A percentile compares a stretch with the other conserved stretches of the same genome.
Conservation (phyloP, 2,113 vertebrate genomes). For the Crotalus helleri region DNA sequence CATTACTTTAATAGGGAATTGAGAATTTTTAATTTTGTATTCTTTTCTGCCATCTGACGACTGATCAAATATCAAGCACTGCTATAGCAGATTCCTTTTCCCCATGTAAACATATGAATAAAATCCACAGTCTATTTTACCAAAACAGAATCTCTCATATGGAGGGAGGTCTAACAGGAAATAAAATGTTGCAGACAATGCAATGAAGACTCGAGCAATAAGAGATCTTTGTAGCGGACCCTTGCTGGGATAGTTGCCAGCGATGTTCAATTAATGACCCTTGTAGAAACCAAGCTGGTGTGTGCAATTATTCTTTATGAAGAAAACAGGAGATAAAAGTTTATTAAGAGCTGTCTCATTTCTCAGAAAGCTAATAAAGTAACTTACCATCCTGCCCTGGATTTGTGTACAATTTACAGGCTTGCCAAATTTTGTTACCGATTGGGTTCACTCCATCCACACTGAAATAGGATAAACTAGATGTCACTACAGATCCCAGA, state of each 20-base stretch:
- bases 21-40: not conserved
- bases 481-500: not conserved
- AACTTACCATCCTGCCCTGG: no score
- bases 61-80: not conserved
- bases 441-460: not conserved
- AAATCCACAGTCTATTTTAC: not conserved
- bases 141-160: not conserved
- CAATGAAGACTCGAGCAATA: constrained; percentile 5
- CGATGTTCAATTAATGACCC: not conserved
- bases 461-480: not conserved
- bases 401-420: not conserved
- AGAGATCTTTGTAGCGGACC: not conserved
- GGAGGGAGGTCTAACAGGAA: rapidly evolving
- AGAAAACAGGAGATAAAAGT: not conserved
- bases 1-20: not conserved
- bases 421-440: not conserved
- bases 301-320: not conserved
- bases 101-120: not conserved
- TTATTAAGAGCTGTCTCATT: not conserved
- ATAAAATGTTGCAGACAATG: constrained; percentile 6
- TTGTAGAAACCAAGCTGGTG: not conserved
- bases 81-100: not conserved
- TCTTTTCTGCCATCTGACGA: not conserved
- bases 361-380: not conserved
- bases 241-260: rapidly evolving